Percentiles rank a stretch among this genome's conserved stretches.
phyloP scores from a whole-genome alignment of 2,113 vertebrate species.

The Scomber colias region DNA sequence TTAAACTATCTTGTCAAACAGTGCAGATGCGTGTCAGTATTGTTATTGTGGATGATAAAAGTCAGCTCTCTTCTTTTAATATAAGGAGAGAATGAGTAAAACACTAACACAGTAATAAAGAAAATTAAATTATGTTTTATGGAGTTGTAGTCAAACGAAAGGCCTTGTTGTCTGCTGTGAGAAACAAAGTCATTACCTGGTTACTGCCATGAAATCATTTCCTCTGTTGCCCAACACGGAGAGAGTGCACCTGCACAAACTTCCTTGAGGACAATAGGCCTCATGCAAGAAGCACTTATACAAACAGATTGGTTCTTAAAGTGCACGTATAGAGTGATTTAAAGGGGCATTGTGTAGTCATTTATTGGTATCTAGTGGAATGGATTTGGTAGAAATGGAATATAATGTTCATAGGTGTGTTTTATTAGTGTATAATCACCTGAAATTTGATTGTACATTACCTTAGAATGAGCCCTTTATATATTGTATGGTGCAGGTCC shows the following conservation, averaged over 20 bases:
- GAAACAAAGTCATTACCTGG: conserved; percentile 31
- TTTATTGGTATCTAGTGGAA: too few relatives aligned
- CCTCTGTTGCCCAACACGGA: not conserved
- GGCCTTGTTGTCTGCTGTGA: not conserved
- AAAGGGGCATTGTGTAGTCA: too few relatives aligned
- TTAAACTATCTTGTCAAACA: conserved; percentile 50
- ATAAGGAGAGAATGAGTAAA: conserved; percentile 10
- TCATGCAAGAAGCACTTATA: too few relatives aligned
- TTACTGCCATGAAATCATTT: conserved; percentile 10
- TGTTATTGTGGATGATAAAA: not conserved
- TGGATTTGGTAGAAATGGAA: too few relatives aligned
- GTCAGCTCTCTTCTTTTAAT: conserved; percentile 2
- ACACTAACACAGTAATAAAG: conserved; percentile 15
- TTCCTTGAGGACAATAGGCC: not conserved
- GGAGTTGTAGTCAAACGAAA: not conserved
- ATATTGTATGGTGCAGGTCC: too few relatives aligned
- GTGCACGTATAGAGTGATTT: too few relatives aligned
- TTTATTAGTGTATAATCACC: too few relatives aligned
- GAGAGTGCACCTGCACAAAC: not conserved
- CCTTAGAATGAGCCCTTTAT: too few relatives aligned
- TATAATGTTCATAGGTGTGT: too few relatives aligned
- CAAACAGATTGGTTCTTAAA: too few relatives aligned
- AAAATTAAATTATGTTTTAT: conserved; percentile 45
- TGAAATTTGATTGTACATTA: too few relatives aligned
- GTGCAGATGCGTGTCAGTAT: conserved; percentile 9